Evolutionary conservation across 2,888 invertebrate genomes (phyloP).

Genomic region (Meteorus cinctellus): DNA sequence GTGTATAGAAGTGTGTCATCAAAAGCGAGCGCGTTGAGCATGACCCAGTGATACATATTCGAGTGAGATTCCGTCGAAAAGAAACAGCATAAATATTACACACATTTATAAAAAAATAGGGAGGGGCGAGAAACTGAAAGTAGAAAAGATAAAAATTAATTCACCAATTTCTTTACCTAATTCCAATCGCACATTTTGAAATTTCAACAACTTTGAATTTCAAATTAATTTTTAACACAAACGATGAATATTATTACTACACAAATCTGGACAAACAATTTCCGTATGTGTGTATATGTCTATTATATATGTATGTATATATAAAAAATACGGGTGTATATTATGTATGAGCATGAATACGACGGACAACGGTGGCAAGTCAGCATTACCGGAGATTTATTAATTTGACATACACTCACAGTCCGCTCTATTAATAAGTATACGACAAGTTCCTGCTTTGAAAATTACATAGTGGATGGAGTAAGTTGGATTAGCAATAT

Average conservation of each 20-base stretch:
- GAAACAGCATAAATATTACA: constrained; percentile 25
- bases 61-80: constrained; percentile 33
- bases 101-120: neutral
- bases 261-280: neutral
- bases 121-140: constrained; percentile 38
- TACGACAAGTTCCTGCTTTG: constrained; percentile 55
- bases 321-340: neutral
- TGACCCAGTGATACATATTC: constrained; percentile 70
- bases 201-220: neutral
- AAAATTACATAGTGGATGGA: constrained; percentile 46
- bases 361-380: constrained; percentile 46
- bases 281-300: neutral
- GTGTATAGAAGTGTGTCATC: constrained; percentile 62
- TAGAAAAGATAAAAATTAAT: constrained; percentile 12
- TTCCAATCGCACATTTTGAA: constrained; percentile 9
- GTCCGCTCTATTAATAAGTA: constrained; percentile 54
- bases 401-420: constrained; percentile 56
- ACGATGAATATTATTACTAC: neutral
- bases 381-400: constrained; percentile 50
- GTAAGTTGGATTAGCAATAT: constrained; percentile 38
- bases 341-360: constrained; percentile 8
- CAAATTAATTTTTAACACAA: no score
- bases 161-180: neutral
- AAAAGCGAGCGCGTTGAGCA: constrained; percentile 58
- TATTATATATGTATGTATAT: neutral